phyloP scores from a whole-genome alignment of 2,888 invertebrate species.

The Globia sparganii region DNA sequence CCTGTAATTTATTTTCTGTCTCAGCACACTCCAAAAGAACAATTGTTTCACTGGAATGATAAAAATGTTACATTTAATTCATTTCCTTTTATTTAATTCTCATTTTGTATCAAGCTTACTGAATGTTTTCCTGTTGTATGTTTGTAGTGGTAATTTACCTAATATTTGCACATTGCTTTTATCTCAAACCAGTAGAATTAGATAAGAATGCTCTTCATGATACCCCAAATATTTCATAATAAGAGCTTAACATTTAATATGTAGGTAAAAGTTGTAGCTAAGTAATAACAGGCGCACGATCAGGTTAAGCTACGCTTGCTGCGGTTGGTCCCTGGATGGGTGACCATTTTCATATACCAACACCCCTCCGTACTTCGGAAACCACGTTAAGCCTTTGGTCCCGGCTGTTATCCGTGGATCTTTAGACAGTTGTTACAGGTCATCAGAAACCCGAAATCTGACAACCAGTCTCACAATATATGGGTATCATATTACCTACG shows the following conservation, averaged over 20 bases:
- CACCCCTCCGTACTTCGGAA: too few species aligned
- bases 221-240: slow-evolving; percentile 5
- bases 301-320: too few species aligned
- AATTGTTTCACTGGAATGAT: slow-evolving; percentile 74
- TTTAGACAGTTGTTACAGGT: too few species aligned
- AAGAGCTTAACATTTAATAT: neutral
- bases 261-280: neutral
- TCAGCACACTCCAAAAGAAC: slow-evolving; percentile 82
- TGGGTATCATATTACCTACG: too few species aligned
- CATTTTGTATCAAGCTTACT: slow-evolving; percentile 1
- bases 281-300: too few species aligned
- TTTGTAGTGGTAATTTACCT: neutral
- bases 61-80: slow-evolving; percentile 26
- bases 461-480: too few species aligned
- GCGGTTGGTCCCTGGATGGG: too few species aligned
- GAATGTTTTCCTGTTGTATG: neutral
- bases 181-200: slow-evolving; percentile 10
- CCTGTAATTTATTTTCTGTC: slow-evolving; percentile 72
- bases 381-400: too few species aligned
- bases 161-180: neutral
- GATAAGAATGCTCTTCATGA: slow-evolving; percentile 15
- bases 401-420: too few species aligned
- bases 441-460: too few species aligned
- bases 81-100: neutral
- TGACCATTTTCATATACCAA: too few species aligned